Percentiles rank a stretch among this genome's conserved stretches.
Conservation (phyloP, 2,113 vertebrate genomes). For the Gymnogyps californianus region DNA sequence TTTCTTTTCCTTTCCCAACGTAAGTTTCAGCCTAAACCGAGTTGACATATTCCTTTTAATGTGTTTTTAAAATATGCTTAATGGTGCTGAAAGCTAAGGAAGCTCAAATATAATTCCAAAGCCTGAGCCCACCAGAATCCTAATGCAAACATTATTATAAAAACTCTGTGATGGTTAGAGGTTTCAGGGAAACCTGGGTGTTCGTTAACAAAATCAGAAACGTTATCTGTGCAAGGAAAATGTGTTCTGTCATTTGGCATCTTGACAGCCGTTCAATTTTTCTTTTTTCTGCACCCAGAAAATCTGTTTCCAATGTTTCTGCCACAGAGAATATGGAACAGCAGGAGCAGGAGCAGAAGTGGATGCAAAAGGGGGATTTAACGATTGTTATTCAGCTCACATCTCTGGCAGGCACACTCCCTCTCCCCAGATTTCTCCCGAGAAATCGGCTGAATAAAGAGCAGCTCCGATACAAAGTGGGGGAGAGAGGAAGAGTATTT, state of each 20-base stretch:
- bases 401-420: conserved; percentile 26
- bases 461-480: not conserved
- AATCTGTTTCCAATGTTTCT: conserved; percentile 68
- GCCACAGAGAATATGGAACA: conserved; percentile 42
- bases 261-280: not conserved
- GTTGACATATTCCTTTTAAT: conserved; percentile 3
- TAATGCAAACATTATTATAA: conserved; percentile 44
- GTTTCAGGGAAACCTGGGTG: not conserved
- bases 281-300: conserved; percentile 32
- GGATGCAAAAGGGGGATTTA: not conserved
- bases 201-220: conserved; percentile 12
- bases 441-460: conserved; percentile 62
- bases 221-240: not conserved
- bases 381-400: conserved; percentile 63
- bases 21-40: not conserved
- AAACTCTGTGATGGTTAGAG: not conserved
- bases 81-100: conserved; percentile 48
- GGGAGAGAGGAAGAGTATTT: conserved; percentile 22
- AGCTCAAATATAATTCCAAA: conserved; percentile 21
- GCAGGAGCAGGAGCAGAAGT: conserved; percentile 8
- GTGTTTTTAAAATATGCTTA: conserved; percentile 45
- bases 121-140: conserved; percentile 45
- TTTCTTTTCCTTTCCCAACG: not conserved
- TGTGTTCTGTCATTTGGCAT: not conserved
- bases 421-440: conserved; percentile 56